Conservation (phyloP, 1,140 invertebrate species). For the Cotesia glomerata region DNA sequence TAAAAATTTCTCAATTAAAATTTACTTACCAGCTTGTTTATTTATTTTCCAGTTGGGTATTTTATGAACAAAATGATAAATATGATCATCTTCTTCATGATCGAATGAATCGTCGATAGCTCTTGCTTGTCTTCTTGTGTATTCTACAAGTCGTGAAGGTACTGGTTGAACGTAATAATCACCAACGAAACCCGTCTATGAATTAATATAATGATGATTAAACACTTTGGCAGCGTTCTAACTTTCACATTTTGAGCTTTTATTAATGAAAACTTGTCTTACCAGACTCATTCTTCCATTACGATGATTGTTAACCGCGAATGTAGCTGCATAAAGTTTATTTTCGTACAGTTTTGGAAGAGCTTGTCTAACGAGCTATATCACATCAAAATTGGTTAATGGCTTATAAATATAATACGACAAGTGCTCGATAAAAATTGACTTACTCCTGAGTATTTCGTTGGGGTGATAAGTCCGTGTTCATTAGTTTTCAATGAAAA, state of each 20-base stretch:
- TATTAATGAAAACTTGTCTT: not conserved
- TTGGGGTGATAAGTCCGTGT: too few relatives aligned
- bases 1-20: not conserved
- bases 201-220: not conserved
- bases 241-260: not conserved
- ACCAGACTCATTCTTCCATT: not conserved
- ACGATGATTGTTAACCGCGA: not conserved
- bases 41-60: not conserved
- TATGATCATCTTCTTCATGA: not conserved
- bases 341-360: not conserved
- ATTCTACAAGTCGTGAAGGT: not conserved
- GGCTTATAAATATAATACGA: not conserved
- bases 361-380: not conserved
- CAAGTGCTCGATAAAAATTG: not conserved
- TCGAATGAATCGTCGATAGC: not conserved
- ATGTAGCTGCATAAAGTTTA: not conserved
- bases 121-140: not conserved
- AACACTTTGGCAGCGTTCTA: not conserved
- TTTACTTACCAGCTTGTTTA: not conserved
- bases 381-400: not conserved
- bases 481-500: not conserved
- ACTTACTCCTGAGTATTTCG: not conserved
- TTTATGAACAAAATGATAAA: constrained; percentile 17
- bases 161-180: constrained; percentile 3
- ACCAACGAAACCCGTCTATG: not conserved